Evolutionary conservation across 2,797 vertebrate species (phyloP).

Genomic region (Phalanger gymnotis): DNA sequence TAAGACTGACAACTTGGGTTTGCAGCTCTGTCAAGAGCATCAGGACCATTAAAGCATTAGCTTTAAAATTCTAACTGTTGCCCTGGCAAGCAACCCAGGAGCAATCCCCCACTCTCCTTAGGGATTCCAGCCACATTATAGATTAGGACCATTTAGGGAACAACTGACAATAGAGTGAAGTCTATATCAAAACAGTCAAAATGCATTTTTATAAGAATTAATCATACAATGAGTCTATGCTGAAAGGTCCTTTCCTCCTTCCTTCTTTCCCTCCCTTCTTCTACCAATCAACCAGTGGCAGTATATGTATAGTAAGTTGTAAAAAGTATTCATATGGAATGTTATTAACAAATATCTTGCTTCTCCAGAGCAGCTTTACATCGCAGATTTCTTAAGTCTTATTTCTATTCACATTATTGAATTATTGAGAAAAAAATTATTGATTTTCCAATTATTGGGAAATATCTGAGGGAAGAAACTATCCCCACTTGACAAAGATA

Average conservation of each 20-base stretch:
- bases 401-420: neutral
- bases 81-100: neutral
- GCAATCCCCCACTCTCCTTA: neutral
- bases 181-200: neutral
- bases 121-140: neutral
- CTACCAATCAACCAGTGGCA: neutral
- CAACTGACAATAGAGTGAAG: conserved; percentile 7
- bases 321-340: neutral
- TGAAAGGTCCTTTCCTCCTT: neutral
- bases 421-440: neutral
- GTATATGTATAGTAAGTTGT: neutral
- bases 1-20: neutral
- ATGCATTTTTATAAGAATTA: conserved; percentile 42
- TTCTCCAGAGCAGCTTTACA: neutral
- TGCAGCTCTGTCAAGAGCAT: neutral
- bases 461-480: neutral
- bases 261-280: neutral
- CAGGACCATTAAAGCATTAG: conserved; percentile 56
- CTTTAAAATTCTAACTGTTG: neutral
- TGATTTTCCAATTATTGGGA: neutral
- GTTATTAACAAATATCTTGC: neutral
- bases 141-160: neutral
- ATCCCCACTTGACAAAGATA: neutral
- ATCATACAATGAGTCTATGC: neutral
- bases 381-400: neutral